A percentile compares a stretch with the other conserved stretches of the same genome.
These are phyloP conservation scores for Apodemus agrarius DNA, from an alignment of 2,797 vertebrate genomes.

Conservation along the genomic window DNA sequence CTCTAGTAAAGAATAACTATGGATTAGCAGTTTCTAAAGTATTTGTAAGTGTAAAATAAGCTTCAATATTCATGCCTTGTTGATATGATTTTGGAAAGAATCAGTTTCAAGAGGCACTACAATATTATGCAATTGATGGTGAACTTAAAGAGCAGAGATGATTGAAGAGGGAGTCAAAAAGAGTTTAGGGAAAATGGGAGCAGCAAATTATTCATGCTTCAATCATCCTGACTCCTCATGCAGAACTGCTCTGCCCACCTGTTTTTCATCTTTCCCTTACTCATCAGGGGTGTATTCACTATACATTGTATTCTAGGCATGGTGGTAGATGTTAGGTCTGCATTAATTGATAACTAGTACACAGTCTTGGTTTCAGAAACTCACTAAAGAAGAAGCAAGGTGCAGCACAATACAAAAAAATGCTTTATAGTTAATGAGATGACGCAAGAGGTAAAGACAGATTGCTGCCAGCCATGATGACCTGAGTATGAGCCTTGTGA, in stretches of 20 bases:
- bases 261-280: background rate
- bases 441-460: background rate
- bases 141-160: background rate
- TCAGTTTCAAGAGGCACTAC: background rate
- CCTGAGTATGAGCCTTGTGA: background rate
- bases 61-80: background rate
- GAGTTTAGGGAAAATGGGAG: background rate
- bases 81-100: background rate
- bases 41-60: background rate
- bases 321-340: accelerated
- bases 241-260: background rate
- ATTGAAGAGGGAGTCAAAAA: background rate
- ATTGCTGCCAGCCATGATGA: background rate
- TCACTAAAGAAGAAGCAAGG: background rate
- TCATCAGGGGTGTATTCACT: background rate
- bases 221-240: background rate
- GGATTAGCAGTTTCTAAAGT: background rate
- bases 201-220: background rate
- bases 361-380: background rate
- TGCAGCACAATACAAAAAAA: background rate
- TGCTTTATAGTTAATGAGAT: background rate
- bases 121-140: background rate
- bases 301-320: background rate
- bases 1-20: background rate
- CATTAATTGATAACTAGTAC: background rate